Percentiles rank a stretch among this genome's conserved stretches.
phyloP scores from a whole-genome alignment of 1,140 invertebrate genomes.

The Dreissena rostriformis region DNA sequence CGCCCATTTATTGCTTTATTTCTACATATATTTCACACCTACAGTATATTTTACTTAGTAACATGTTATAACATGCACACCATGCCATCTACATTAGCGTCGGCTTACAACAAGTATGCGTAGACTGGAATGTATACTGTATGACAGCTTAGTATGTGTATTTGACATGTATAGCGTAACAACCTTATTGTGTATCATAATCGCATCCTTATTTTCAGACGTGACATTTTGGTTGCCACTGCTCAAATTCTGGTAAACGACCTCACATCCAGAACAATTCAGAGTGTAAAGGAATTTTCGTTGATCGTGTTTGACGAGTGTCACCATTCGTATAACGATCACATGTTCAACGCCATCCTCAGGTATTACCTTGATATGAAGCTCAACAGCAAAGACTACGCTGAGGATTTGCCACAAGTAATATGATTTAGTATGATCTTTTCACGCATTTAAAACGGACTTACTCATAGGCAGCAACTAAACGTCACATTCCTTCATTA shows the following conservation, averaged over 20 bases:
- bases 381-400: neutral
- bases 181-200: constrained; percentile 12
- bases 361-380: constrained; percentile 71
- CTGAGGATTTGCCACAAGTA: constrained; percentile 31
- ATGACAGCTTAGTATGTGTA: neutral
- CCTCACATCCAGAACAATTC: constrained; percentile 60
- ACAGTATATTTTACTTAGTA: neutral
- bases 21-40: neutral
- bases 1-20: neutral
- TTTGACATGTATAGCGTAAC: neutral
- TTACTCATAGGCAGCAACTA: too few relatives aligned
- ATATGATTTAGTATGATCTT: neutral
- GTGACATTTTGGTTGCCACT: constrained; percentile 76
- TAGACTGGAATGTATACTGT: neutral
- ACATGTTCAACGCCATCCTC: constrained; percentile 79
- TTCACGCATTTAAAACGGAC: too few relatives aligned
- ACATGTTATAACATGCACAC: neutral
- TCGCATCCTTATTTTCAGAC: constrained; percentile 42
- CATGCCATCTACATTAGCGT: too few relatives aligned
- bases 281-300: constrained; percentile 64
- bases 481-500: too few relatives aligned
- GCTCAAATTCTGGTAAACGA: constrained; percentile 78
- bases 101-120: neutral
- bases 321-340: constrained; percentile 76
- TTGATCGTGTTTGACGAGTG: constrained; percentile 80